Evolutionary conservation across 2,113 vertebrate genomes (phyloP).

Genomic region (Eupsittula cactorum): DNA sequence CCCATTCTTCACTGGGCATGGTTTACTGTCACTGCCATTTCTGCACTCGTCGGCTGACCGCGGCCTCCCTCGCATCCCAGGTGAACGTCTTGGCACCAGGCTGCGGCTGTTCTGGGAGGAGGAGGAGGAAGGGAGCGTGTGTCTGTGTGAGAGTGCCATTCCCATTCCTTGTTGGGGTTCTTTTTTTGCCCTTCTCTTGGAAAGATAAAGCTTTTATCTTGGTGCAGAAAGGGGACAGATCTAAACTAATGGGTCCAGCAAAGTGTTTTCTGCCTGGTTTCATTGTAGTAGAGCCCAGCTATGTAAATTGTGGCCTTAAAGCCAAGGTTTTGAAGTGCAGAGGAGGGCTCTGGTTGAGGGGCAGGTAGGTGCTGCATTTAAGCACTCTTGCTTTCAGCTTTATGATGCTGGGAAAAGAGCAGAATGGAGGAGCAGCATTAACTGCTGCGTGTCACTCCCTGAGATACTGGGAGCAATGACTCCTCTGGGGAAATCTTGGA

Average conservation of each 20-base stretch:
- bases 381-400: neutral
- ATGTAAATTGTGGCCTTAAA: neutral
- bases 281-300: neutral
- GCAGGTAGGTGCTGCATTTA: neutral
- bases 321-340: neutral
- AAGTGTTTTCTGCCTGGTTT: neutral
- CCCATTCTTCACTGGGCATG: constrained; percentile 68
- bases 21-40: constrained; percentile 73
- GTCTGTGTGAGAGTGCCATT: constrained; percentile 52
- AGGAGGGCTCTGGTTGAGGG: neutral
- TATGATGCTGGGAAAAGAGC: neutral
- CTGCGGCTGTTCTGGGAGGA: constrained; percentile 54
- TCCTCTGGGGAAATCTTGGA: neutral
- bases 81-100: constrained; percentile 69
- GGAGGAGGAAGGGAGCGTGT: constrained; percentile 56
- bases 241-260: neutral
- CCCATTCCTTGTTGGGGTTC: neutral
- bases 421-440: neutral
- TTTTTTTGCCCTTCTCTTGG: neutral
- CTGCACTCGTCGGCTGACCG: constrained; percentile 65
- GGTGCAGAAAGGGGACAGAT: neutral
- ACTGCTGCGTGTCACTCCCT: neutral
- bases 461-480: neutral
- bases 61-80: constrained; percentile 61
- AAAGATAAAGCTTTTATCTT: neutral